Evolutionary conservation across 2,113 vertebrate species (phyloP).

Genomic region (Vanacampus margaritifer): DNA sequence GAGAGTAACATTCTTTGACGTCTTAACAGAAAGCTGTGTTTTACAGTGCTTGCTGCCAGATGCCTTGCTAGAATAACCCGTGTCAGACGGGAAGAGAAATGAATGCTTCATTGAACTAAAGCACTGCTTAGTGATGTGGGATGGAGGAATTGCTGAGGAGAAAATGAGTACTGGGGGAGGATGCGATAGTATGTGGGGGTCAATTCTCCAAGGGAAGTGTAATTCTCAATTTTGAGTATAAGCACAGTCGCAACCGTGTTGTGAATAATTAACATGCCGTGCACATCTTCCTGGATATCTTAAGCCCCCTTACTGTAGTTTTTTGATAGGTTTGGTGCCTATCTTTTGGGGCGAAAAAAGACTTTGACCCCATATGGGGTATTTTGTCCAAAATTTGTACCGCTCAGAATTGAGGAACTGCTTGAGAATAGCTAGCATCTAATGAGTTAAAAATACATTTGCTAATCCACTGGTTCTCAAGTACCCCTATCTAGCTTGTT

Average conservation of each 20-base stretch:
- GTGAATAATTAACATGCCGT: constrained; percentile 62
- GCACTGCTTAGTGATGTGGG: constrained; percentile 54
- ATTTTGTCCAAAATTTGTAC: too few species aligned
- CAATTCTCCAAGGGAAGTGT: constrained; percentile 34
- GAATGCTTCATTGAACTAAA: constrained; percentile 74
- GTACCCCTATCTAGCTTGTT: too few species aligned
- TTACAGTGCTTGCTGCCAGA: constrained; percentile 69
- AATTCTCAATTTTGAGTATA: constrained; percentile 45
- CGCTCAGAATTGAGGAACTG: too few species aligned
- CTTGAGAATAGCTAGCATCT: too few species aligned
- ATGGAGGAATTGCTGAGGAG: constrained; percentile 27
- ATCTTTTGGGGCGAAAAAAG: too few species aligned
- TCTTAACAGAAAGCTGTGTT: constrained; percentile 72
- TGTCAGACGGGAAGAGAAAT: constrained; percentile 76
- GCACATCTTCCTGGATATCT: constrained; percentile 49
- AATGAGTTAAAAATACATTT: too few species aligned
- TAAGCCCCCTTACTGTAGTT: background rate
- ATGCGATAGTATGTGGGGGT: constrained; percentile 50
- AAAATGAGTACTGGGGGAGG: constrained; percentile 21
- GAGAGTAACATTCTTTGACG: constrained; percentile 72
- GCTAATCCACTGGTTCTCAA: too few species aligned
- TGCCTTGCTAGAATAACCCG: constrained; percentile 72
- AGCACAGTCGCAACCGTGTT: constrained; percentile 54
- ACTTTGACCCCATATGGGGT: too few species aligned
- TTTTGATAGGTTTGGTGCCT: too few species aligned